Evolutionary conservation across 2,888 invertebrate species (phyloP).

Genomic region (Eledone cirrhosa): DNA sequence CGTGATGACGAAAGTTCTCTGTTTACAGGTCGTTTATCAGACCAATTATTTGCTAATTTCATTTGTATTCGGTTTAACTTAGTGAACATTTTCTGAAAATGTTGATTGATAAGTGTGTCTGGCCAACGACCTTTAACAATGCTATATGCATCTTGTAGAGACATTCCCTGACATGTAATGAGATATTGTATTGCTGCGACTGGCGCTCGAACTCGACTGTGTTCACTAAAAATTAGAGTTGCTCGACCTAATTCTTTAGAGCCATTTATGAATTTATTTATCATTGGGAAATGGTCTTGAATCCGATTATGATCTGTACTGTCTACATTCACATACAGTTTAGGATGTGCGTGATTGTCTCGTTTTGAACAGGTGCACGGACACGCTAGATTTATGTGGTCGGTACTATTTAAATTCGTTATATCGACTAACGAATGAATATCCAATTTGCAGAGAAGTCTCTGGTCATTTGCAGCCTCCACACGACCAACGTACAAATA

Average conservation of each 20-base stretch:
- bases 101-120: slow-evolving; percentile 48
- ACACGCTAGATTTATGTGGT: slow-evolving; percentile 44
- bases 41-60: too few species aligned
- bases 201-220: slow-evolving; percentile 55
- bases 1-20: too few species aligned
- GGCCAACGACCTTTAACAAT: slow-evolving; percentile 53
- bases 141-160: slow-evolving; percentile 51
- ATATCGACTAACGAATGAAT: slow-evolving; percentile 68
- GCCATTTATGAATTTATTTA: slow-evolving; percentile 60
- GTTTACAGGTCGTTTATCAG: too few species aligned
- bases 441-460: slow-evolving; percentile 66
- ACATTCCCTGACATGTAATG: slow-evolving; percentile 50
- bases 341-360: slow-evolving; percentile 63
- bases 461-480: slow-evolving; percentile 67
- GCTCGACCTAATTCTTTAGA: slow-evolving; percentile 49
- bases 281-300: slow-evolving; percentile 57
- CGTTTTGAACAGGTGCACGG: slow-evolving; percentile 56
- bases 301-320: slow-evolving; percentile 69
- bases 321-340: slow-evolving; percentile 75
- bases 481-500: slow-evolving; percentile 66
- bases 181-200: slow-evolving; percentile 59
- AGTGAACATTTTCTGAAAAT: slow-evolving; percentile 37
- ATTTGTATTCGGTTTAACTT: too few species aligned
- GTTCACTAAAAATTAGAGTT: slow-evolving; percentile 56
- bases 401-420: slow-evolving; percentile 52